These are phyloP conservation scores for Cinclus cinclus DNA, from an alignment of 2,113 vertebrate genomes.

Conservation along the genomic window DNA sequence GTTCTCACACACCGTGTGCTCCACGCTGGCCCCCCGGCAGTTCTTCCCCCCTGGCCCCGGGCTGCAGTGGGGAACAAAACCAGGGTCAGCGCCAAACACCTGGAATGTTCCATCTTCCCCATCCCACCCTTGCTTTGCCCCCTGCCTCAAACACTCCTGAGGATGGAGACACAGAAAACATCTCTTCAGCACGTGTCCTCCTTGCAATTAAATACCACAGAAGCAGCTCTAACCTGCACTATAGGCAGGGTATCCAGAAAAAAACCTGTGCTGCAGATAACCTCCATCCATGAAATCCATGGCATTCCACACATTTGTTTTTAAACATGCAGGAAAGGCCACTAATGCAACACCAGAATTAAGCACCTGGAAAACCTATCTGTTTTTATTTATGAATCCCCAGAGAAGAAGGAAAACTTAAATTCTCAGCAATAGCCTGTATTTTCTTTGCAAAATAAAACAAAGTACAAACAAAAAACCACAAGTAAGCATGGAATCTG, in stretches of 20 bases:
- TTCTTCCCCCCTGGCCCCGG: slow-evolving; percentile 88
- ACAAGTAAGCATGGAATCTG: neutral
- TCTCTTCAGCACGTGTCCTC: neutral
- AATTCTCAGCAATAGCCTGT: neutral
- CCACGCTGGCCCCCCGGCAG: slow-evolving; percentile 87
- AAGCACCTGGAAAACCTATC: neutral
- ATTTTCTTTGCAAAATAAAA: neutral
- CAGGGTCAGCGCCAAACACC: neutral
- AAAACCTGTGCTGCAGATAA: neutral
- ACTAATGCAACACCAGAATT: neutral
- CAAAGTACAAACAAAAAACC: neutral
- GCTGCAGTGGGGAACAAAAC: slow-evolving; percentile 59
- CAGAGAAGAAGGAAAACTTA: neutral
- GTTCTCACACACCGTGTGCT: slow-evolving; percentile 91
- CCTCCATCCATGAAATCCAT: neutral
- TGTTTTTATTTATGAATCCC: neutral
- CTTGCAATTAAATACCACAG: neutral
- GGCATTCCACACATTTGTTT: neutral
- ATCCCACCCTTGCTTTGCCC: neutral
- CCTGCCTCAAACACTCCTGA: neutral
- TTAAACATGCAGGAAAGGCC: neutral
- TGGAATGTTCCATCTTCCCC: neutral
- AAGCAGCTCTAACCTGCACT: neutral
- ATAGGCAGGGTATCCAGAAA: neutral
- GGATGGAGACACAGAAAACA: neutral